Evolutionary conservation across 2,797 vertebrate genomes (phyloP).

Genomic region (Eulemur mongoz): DNA sequence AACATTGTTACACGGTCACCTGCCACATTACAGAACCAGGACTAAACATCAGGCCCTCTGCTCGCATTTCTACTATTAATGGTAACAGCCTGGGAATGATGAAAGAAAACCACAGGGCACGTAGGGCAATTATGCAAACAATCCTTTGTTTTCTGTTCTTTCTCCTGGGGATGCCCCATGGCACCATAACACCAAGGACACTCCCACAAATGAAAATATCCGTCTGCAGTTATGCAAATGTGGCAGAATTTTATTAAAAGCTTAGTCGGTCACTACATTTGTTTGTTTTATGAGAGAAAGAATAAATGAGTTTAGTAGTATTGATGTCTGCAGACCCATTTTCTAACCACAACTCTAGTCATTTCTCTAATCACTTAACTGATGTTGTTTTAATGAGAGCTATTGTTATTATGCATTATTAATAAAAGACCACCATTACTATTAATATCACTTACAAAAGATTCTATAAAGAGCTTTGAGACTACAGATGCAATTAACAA

Average conservation of each 20-base stretch:
- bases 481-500: constrained; percentile 55
- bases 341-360: constrained; percentile 66
- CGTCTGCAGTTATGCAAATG: not conserved
- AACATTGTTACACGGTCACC: not conserved
- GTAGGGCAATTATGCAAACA: not conserved
- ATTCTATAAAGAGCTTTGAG: constrained; percentile 70
- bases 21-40: not conserved
- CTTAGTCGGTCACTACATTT: constrained; percentile 14
- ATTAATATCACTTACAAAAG: constrained; percentile 75
- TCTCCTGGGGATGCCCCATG: not conserved
- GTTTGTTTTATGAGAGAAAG: constrained; percentile 60
- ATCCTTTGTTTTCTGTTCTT: not conserved
- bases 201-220: constrained; percentile 53
- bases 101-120: not conserved
- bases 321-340: constrained; percentile 53
- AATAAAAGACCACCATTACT: constrained; percentile 76
- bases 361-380: constrained; percentile 72
- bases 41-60: not conserved
- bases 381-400: constrained; percentile 71
- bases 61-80: not conserved
- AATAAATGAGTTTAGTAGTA: constrained; percentile 49
- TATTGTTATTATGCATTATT: constrained; percentile 77
- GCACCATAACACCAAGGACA: not conserved
- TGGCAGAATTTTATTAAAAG: constrained; percentile 49
- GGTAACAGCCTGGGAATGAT: not conserved